Evolutionary conservation across 2,113 vertebrate species (phyloP), one percentile per base, ranked within the genome.

Genomic region (Coturnix japonica): DNA sequence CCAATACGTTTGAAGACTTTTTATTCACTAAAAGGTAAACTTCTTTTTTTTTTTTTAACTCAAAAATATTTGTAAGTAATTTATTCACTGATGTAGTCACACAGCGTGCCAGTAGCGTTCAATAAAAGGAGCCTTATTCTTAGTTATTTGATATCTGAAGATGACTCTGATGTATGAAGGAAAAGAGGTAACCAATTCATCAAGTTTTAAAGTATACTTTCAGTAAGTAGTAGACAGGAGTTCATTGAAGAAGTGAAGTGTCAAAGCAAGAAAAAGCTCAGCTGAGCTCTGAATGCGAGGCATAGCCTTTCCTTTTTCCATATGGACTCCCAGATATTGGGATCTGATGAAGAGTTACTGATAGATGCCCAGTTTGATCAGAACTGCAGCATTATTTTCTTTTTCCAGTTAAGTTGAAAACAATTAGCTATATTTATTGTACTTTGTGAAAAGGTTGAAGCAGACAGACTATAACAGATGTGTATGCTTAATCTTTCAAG

Each of bases 21-120:
- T 98, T 99, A 77, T 99, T 99, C 96, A 99, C 99, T 85, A 99
- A 99, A 99, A 99, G 99, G 99, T 99, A 96, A 90, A 95, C 14
- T 30, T 33, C 39, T 49, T 76, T 67, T 57, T 37, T 37, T 37
- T 37, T 37, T 37, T 56, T 39, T 3, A 47, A 46, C 2, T 82
- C 13, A 23, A 35, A 78, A 72, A 43, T 53, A 33, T n/a, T 65
- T 11, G 0, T 30, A 54, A 83, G 22, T 44, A 44, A 65, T 39
- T 73, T 79, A 16, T 73, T 72, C 25, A 47, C 4, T 85, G 6
- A 74, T 7, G 30, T 44, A 44, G 41, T 44, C 31, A 31, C n/a
- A 31, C 31, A 47, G 30, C 63, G 3, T 75, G 19, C 69, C 30
- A 51, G 25, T 60, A 61, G 22, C 70, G 5, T 44, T 65, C 35